Evolutionary conservation across 2,797 vertebrate genomes (phyloP).

Genomic region (Cygnus olor): DNA sequence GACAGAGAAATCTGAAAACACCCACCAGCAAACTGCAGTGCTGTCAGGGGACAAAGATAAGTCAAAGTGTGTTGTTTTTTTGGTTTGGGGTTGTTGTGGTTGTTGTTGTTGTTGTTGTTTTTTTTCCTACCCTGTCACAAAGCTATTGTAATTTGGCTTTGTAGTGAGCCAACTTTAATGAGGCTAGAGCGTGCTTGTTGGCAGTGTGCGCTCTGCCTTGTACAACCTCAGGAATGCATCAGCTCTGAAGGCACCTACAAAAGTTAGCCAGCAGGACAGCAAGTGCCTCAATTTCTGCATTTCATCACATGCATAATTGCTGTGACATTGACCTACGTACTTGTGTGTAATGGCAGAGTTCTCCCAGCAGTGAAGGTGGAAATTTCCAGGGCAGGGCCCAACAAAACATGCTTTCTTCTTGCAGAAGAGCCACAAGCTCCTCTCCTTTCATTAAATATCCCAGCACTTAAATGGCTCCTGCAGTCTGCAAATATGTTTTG

Average conservation of each 20-base stretch:
- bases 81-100: neutral
- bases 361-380: accelerated
- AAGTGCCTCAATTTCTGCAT: neutral
- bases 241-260: neutral
- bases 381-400: neutral
- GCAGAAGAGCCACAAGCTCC: neutral
- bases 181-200: neutral
- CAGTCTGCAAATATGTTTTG: neutral
- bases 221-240: accelerated
- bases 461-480: neutral
- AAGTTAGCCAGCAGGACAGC: neutral
- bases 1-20: neutral
- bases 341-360: accelerated
- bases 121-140: neutral
- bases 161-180: accelerated
- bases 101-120: neutral
- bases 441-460: neutral
- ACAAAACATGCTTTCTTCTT: neutral
- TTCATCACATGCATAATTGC: neutral
- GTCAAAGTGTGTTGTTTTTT: neutral
- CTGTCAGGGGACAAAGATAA: neutral
- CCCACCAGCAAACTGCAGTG: neutral
- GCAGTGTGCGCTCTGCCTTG: neutral
- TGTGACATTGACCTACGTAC: neutral
- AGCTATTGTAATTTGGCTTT: neutral